phyloP scores from a whole-genome alignment of 2,888 invertebrate species.

The Willowsia nigromaculata region DNA sequence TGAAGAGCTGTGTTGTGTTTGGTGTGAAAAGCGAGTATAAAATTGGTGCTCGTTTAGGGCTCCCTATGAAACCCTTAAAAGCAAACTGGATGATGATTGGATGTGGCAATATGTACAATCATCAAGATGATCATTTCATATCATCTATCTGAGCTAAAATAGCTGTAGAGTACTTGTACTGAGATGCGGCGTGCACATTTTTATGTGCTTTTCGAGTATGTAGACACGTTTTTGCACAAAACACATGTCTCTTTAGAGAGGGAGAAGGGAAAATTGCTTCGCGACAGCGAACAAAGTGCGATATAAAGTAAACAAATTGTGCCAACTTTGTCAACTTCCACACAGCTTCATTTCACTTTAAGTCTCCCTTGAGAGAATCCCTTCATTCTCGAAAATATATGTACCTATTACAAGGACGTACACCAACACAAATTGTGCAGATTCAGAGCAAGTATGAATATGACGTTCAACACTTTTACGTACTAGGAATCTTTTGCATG shows the following conservation, averaged over 20 bases:
- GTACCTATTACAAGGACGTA: neutral
- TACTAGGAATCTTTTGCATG: too few species aligned
- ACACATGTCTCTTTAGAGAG: conserved; percentile 7
- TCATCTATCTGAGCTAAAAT: neutral
- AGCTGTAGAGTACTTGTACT: too few species aligned
- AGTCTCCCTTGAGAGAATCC: conserved; percentile 69
- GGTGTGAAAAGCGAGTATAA: conserved; percentile 52
- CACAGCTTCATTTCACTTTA: conserved; percentile 69
- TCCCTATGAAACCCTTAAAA: conserved; percentile 69
- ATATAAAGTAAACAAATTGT: conserved; percentile 71
- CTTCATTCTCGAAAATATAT: conserved; percentile 37
- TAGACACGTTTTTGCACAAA: neutral
- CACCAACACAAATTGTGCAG: neutral
- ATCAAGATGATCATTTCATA: conserved; percentile 22
- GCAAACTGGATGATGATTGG: conserved; percentile 67
- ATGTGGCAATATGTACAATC: conserved; percentile 62
- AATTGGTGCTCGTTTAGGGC: conserved; percentile 63
- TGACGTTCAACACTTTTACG: neutral
- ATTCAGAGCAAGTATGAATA: neutral
- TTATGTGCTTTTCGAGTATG: neutral
- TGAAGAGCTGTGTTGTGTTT: neutral
- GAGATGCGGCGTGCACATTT: too few species aligned
- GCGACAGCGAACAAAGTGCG: conserved; percentile 64
- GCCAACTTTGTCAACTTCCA: conserved; percentile 72
- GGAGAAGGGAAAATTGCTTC: conserved; percentile 60